These are phyloP conservation scores for Sus cebifrons DNA, from an alignment of 2,797 vertebrate genomes.

Conservation along the genomic window DNA sequence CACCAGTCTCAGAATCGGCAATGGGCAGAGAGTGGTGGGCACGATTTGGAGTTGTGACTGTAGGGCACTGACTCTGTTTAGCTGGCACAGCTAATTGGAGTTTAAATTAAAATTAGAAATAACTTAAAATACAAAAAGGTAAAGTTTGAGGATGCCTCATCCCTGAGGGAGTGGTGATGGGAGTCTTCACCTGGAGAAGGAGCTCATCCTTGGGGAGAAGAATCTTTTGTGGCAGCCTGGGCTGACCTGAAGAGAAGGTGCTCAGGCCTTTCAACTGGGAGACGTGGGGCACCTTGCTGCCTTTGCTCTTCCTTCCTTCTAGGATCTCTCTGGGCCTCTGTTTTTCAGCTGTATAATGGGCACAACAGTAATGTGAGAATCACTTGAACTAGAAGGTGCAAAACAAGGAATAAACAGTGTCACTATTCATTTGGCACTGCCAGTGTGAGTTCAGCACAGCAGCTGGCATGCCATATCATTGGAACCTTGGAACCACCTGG, in stretches of 20 bases:
- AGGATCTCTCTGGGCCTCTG: background rate
- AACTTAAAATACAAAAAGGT: slow-evolving; percentile 69
- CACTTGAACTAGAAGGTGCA: slow-evolving; percentile 6
- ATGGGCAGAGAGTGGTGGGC: background rate
- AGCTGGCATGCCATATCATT: background rate
- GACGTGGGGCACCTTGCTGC: background rate
- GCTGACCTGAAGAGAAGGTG: background rate
- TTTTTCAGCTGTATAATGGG: slow-evolving; percentile 43
- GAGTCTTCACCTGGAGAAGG: slow-evolving; percentile 13
- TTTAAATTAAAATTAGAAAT: slow-evolving; percentile 83
- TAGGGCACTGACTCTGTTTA: slow-evolving; percentile 73
- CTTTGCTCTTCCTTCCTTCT: slow-evolving; percentile 47
- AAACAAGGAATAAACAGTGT: slow-evolving; percentile 10
- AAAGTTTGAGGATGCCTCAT: slow-evolving; percentile 15
- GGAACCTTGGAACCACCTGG: slow-evolving; percentile 2
- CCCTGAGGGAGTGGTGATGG: background rate
- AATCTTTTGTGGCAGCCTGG: background rate
- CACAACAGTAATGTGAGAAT: slow-evolving; percentile 4
- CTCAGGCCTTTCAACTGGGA: slow-evolving; percentile 36
- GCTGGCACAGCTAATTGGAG: slow-evolving; percentile 77
- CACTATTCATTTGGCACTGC: background rate
- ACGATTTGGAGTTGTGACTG: slow-evolving; percentile 51
- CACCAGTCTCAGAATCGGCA: background rate
- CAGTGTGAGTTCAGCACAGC: background rate
- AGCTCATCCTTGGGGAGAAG: background rate